Evolutionary conservation across 1,140 invertebrate genomes (phyloP).

Genomic region (Dinoponera quadriceps): DNA sequence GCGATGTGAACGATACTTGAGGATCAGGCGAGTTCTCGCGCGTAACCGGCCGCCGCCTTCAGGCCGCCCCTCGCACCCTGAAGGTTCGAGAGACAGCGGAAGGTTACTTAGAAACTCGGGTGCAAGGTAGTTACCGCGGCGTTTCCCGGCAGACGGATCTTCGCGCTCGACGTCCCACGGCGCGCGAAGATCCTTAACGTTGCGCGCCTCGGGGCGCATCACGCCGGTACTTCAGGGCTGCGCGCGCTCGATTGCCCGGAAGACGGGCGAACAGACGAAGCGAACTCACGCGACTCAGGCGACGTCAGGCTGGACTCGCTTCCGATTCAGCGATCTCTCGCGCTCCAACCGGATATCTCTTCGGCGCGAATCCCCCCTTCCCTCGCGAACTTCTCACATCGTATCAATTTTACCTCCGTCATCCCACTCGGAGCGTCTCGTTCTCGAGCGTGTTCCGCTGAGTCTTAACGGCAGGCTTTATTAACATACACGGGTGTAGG

Average conservation of each 20-base stretch:
- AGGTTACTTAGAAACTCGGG: conserved; percentile 59
- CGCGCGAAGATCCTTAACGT: conserved; percentile 65
- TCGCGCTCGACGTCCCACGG: conserved; percentile 62
- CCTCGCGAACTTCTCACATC: too few species aligned
- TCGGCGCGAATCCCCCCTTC: too few species aligned
- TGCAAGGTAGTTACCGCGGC: conserved; percentile 52
- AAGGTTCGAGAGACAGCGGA: conserved; percentile 43
- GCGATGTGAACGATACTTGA: conserved; percentile 40
- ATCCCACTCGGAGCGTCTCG: too few species aligned
- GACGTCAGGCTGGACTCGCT: neutral
- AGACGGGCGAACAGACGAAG: neutral
- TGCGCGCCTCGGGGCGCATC: conserved; percentile 58
- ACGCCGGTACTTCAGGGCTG: conserved; percentile 45
- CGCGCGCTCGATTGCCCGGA: conserved; percentile 30
- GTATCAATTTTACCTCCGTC: too few species aligned
- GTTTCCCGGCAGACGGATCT: conserved; percentile 60
- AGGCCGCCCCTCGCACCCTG: conserved; percentile 4
- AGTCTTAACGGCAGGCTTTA: too few species aligned
- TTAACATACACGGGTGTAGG: too few species aligned
- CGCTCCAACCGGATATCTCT: too few species aligned
- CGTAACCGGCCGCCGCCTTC: conserved; percentile 13
- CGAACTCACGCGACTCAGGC: neutral
- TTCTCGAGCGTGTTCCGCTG: too few species aligned
- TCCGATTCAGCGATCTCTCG: conserved; percentile 5
- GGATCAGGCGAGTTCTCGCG: neutral